phyloP scores from a whole-genome alignment of 2,888 invertebrate genomes.

The Idaea aversata region DNA sequence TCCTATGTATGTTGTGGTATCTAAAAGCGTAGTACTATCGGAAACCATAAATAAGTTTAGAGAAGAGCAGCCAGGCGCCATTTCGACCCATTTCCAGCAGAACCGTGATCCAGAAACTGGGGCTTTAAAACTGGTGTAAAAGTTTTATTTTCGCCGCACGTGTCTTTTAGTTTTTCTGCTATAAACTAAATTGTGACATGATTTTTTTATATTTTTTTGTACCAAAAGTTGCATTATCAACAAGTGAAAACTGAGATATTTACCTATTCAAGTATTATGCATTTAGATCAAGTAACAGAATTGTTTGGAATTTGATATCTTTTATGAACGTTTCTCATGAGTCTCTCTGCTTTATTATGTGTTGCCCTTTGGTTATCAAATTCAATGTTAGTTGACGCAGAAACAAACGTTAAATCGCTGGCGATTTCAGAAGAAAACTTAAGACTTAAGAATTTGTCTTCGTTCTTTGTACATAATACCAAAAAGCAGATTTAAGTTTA shows the following conservation, averaged over 20 bases:
- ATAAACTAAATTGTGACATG: neutral
- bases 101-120: neutral
- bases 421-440: neutral
- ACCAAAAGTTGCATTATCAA: neutral
- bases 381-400: neutral
- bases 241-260: neutral
- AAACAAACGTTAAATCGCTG: neutral
- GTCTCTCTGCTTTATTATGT: neutral
- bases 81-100: neutral
- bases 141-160: neutral
- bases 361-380: neutral
- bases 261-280: neutral
- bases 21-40: neutral
- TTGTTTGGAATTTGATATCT: neutral
- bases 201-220: neutral
- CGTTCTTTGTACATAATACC: neutral
- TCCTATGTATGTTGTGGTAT: constrained; percentile 3
- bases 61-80: constrained; percentile 2
- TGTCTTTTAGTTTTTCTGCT: neutral
- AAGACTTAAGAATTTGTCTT: neutral
- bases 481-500: too few species aligned
- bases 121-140: neutral
- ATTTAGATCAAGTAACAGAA: neutral
- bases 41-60: constrained; percentile 2
- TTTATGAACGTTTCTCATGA: neutral